Evolutionary conservation across 2,113 vertebrate genomes (phyloP), one percentile per base, ranked within the genome.

Genomic region (Rhinolophus ferrumequinum): DNA sequence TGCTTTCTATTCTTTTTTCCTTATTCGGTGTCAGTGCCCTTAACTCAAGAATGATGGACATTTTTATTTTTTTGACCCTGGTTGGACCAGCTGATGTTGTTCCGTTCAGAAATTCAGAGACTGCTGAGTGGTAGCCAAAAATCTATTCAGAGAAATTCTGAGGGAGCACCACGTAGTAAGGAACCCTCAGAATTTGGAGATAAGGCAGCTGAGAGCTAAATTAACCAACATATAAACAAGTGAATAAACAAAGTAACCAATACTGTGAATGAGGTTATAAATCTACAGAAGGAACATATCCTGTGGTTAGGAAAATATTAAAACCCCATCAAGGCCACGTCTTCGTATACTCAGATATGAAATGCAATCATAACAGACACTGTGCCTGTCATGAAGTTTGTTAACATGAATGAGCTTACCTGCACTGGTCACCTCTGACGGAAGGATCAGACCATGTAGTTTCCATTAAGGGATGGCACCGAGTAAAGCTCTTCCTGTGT

Each of bases 351-450:
- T 76, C 21, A 52, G 38, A 75, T 9, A 85, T 76, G 82, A 70
- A 88, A 88, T 38, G 22, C 67, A 92, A 16, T 66, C n/a, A 72
- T 8, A 58, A 41, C 12, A 84, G 56, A 82, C 5, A 3, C 30
- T n/a, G 24, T 77, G 73, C 82, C 67, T 90, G 87, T 92, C 33
- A 30, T 38, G 24, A 89, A 86, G 86, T 96, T 62, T 52, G 44
- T 76, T 77, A 76, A 93, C 8, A 24, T 52, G 50, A 58, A 93
- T 67, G 56, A 85, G 72, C 26, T 90, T 28, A 69, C 88, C 30
- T 60, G n/a, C 90, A 47, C 28, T 22, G 67, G n/a, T 67, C 35
- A 60, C 26, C 18, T n/a, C 33, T 90, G 93, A 54, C 4, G 8
- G 56, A 87, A 93, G 18, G 38, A 62, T 81, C 56, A 70, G 44